Evolutionary conservation across 2,113 vertebrate species (phyloP), one percentile per base, ranked within the genome.

Genomic region (Cebidichthys violaceus): DNA sequence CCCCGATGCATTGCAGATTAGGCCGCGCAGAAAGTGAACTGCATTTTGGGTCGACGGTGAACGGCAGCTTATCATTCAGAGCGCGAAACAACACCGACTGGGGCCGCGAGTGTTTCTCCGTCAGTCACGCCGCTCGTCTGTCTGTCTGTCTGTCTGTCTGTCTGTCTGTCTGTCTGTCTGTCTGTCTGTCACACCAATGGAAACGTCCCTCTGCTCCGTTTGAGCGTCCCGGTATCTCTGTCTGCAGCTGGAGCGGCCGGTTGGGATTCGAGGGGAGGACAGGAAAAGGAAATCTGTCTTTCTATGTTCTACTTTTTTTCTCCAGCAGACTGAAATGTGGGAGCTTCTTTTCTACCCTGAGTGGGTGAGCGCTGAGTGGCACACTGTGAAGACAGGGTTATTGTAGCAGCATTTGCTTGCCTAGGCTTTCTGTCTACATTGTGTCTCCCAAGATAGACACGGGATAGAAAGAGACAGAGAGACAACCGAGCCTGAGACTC

Each of bases 1-100:
- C 83, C 68, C 52, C 81, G 90, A 94, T 93, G 90, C 85, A 88
- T 84, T 88, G 88, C 86, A 92, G 92, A 94, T 92, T 91, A 88
- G 79, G 73, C 65, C 59, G 2, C 71, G 55, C 33, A 33, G 41
- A 84, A 84, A 84, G 83, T 78, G 59, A 83, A 81, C 39, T 80
- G 77, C 79, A 80, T 86, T 79, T 60, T 70, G 70, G 88, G 82
- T 52, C 77, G 61, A 41, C 9, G 70, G 47, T 84, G 79, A 90
- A 81, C 60, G 82, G 76, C 62, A 27, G 76, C 75, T 92, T 92
- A 92, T 91, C 83, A 86, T 88, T 84, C 74, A 35, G 64, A 91
- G 82, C 88, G 86, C 52, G 71, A 82, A 82, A 77, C 47, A 79
- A 37, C 73, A 86, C 59, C 70, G 84, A 84, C 81, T 82, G 43